Base-by-base conservation (phyloP, 1,140 invertebrate genomes). In the Hydropsyche tenuis region DNA sequence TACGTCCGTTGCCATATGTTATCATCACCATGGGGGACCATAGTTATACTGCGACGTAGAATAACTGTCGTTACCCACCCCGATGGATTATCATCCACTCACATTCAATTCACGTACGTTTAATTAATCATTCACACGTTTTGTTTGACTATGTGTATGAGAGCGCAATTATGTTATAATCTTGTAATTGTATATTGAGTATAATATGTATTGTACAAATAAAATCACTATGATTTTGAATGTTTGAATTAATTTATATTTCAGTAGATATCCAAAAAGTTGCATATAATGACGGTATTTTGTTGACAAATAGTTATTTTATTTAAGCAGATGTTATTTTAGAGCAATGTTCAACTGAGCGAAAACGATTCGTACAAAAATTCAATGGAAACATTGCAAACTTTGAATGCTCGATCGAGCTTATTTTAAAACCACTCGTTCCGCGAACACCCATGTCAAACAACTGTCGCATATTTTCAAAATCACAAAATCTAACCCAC, bases 101-200 rank as follows among this genome's bases (percentile, higher is more conserved):
- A 53, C 48, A 18, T 53, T 53, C 9, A 53, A 51, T 69, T 53
- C 48, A 18, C 27, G 45, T 70, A 56, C 27, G 22, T 56, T 70
- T 70, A 70, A 70, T 70, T 70, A 70, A 70, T 70, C 25, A 56
- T 56, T 69, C 66, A 30, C 46, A 69, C 66, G n/a, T 20, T 43
- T 63, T 46, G 7, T 42, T 18, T 65, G n/a, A n/a, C n/a, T n/a
- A n/a, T n/a, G 1, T 65, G 43, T 16, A 16, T 51, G 48, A 51
- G 48, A 51, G 56, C 1, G 43, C 45, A 48, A 43, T 43, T 45
- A 68, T 65, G 4, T 16, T 20, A 68, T 42, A 45, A 43, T 65
- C 43, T 65, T 5, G 48, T 51, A 51, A 51, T 51, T 16, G 14
- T 14, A 37, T 4, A 37, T 37, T 37, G 3, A 4, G 30, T 37